These are phyloP conservation scores for Esox lucius DNA, from an alignment of 2,797 vertebrate genomes.

Conservation along the genomic window DNA sequence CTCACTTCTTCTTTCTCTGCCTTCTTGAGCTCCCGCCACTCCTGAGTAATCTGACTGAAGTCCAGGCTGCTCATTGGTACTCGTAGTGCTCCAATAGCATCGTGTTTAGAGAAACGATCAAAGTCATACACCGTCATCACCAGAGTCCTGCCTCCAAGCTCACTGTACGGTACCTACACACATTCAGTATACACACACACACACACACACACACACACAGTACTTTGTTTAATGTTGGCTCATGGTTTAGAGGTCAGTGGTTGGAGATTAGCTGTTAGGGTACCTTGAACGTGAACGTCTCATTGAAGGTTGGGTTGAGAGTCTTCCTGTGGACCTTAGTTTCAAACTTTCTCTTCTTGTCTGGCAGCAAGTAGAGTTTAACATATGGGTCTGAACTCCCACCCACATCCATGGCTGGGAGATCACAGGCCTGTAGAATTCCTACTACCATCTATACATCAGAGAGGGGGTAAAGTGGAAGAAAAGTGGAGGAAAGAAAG, in stretches of 20 bases:
- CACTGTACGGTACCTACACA: conserved; percentile 87
- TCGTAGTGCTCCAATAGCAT: conserved; percentile 93
- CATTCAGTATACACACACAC: neutral
- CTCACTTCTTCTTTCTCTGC: conserved; percentile 99
- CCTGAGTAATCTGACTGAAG: conserved; percentile 93
- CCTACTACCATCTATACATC: conserved; percentile 86
- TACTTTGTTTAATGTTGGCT: neutral
- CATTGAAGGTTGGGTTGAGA: conserved; percentile 93
- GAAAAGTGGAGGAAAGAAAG: conserved; percentile 15
- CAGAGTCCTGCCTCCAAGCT: conserved; percentile 94
- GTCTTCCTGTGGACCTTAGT: conserved; percentile 98
- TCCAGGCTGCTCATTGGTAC: conserved; percentile 95
- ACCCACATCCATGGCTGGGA: conserved; percentile 95
- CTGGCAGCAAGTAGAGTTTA: conserved; percentile 92
- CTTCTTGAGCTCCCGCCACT: conserved; percentile 95
- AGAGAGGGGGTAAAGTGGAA: neutral
- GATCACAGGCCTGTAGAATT: conserved; percentile 90
- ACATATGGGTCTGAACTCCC: conserved; percentile 97
- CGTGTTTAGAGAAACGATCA: conserved; percentile 98
- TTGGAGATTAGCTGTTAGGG: neutral
- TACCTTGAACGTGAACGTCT: conserved; percentile 95
- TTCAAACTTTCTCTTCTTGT: conserved; percentile 99
- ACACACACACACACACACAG: neutral
- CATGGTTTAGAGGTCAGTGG: conserved; percentile 9
- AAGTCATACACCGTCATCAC: conserved; percentile 98